A percentile compares a stretch with the other conserved stretches of the same genome.
phyloP scores from a whole-genome alignment of 2,888 invertebrate species.

The Ernsta delagoae region DNA sequence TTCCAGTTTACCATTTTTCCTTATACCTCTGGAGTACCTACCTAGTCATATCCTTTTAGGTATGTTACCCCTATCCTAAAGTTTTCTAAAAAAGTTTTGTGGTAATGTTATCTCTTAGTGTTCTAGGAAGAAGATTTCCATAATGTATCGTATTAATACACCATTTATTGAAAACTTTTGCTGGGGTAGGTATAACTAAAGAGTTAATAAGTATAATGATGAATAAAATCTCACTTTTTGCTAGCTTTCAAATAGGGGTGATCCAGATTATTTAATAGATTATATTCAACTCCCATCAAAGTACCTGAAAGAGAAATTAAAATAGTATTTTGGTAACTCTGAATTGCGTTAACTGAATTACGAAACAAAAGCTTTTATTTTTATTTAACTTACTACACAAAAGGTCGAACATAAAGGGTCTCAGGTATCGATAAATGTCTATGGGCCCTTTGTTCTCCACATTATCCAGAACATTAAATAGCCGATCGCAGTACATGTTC shows the following conservation, averaged over 20 bases:
- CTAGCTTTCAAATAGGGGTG: constrained; percentile 50
- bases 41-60: no score
- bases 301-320: constrained; percentile 44
- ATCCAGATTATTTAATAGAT: constrained; percentile 47
- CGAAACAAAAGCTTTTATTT: constrained; percentile 3
- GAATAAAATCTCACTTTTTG: constrained; percentile 44
- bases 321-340: neutral
- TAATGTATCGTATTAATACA: no score
- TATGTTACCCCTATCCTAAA: no score
- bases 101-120: no score
- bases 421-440: constrained; percentile 50
- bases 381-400: constrained; percentile 47
- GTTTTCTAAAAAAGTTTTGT: no score
- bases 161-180: no score
- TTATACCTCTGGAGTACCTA: no score
- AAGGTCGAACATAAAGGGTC: constrained; percentile 54
- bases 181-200: no score
- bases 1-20: no score
- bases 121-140: no score
- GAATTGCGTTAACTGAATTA: no score
- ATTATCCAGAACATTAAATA: constrained; percentile 46
- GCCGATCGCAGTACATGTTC: constrained; percentile 46
- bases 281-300: constrained; percentile 49
- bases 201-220: no score
- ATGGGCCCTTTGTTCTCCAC: constrained; percentile 42